Conservation (phyloP, 2,888 invertebrate genomes). For the Crepidodera aurea region DNA sequence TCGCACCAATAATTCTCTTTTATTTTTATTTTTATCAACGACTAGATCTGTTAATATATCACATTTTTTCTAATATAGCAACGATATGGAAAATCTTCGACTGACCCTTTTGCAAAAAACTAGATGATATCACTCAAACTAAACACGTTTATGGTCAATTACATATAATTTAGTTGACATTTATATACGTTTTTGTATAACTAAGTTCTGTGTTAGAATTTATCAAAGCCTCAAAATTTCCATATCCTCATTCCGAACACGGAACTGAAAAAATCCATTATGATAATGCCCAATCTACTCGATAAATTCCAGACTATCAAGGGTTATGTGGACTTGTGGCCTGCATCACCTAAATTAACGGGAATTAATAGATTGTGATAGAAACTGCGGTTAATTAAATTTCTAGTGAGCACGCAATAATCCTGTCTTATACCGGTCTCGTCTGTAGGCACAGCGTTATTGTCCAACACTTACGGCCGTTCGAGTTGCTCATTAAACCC, state of each 20-base stretch:
- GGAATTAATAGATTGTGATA: slow-evolving; percentile 53
- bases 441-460: neutral
- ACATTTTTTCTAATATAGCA: neutral
- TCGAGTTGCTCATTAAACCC: neutral
- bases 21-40: slow-evolving; percentile 1
- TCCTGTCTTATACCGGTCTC: slow-evolving; percentile 18
- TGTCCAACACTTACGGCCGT: neutral
- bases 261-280: slow-evolving; percentile 31
- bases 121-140: slow-evolving; percentile 25
- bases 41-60: neutral
- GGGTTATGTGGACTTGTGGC: slow-evolving; percentile 26
- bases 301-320: slow-evolving; percentile 33
- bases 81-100: slow-evolving; percentile 2
- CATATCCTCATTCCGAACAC: slow-evolving; percentile 27
- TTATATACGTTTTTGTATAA: slow-evolving; percentile 26
- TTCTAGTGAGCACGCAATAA: slow-evolving; percentile 48
- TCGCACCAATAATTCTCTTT: neutral
- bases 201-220: slow-evolving; percentile 15
- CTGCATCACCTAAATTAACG: slow-evolving; percentile 44
- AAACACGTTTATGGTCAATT: slow-evolving; percentile 29
- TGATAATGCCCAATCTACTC: slow-evolving; percentile 32
- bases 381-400: slow-evolving; percentile 50
- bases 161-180: slow-evolving; percentile 26
- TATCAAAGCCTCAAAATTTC: slow-evolving; percentile 29
- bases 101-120: slow-evolving; percentile 16